Evolutionary conservation across 2,113 vertebrate genomes (phyloP).

Genomic region (Micromys minutus): DNA sequence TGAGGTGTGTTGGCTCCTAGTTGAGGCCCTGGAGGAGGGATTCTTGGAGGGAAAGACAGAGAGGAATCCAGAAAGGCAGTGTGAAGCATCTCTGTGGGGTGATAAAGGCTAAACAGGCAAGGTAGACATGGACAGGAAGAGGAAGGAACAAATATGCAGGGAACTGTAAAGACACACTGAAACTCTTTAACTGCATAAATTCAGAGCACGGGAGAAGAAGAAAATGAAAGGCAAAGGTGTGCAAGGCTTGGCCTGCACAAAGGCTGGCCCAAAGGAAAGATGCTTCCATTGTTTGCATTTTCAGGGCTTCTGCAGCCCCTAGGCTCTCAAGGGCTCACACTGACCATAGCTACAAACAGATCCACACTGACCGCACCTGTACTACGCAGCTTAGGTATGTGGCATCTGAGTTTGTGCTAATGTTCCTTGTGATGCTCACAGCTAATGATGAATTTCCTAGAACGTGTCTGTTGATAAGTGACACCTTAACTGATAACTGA

Average conservation of each 20-base stretch:
- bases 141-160: background rate
- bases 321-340: background rate
- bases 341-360: background rate
- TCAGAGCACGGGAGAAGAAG: background rate
- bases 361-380: background rate
- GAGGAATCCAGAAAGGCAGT: background rate
- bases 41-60: background rate
- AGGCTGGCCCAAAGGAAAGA: background rate
- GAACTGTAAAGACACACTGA: background rate
- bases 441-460: background rate
- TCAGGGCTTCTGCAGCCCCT: background rate
- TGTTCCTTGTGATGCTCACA: no score
- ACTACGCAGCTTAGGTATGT: background rate
- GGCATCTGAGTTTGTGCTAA: no score
- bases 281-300: background rate
- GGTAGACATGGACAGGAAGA: rapidly evolving
- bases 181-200: background rate
- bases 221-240: no score
- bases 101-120: background rate
- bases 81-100: background rate
- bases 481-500: background rate
- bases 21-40: no score
- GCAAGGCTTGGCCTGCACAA: background rate
- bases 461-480: background rate
- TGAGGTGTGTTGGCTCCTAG: background rate